Evolutionary conservation across 1,140 invertebrate genomes (phyloP).

Genomic region (Triops cancriformis): DNA sequence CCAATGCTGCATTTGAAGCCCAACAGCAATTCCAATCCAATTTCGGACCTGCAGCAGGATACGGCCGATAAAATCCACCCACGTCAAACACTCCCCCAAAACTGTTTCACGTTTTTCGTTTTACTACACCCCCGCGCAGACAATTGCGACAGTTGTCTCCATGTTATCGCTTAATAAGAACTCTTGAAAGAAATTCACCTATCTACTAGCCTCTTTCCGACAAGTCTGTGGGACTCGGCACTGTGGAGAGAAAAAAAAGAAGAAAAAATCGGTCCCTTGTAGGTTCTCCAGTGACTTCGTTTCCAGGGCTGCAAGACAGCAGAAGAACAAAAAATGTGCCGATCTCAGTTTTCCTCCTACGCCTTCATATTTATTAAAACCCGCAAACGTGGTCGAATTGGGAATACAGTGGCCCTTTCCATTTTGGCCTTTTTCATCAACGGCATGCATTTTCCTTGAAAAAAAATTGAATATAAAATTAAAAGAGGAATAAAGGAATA

Average conservation of each 20-base stretch:
- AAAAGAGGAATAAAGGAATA: too few relatives aligned
- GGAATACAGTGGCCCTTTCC: neutral
- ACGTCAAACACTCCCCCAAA: neutral
- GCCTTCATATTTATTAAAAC: constrained; percentile 3
- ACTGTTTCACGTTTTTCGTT: neutral
- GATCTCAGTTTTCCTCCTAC: constrained; percentile 1
- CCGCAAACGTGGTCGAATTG: neutral
- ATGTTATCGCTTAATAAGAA: constrained; percentile 14
- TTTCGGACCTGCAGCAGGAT: constrained; percentile 23
- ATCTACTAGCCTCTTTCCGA: neutral
- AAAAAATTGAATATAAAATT: too few relatives aligned
- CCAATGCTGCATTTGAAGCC: constrained; percentile 25
- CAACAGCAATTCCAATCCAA: constrained; percentile 23
- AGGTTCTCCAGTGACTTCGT: neutral
- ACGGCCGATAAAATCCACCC: constrained; percentile 26
- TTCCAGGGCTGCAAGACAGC: neutral
- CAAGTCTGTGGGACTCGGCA: neutral
- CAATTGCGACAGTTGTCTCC: neutral
- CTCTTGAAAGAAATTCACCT: constrained; percentile 11
- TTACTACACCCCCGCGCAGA: neutral
- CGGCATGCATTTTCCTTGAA: neutral
- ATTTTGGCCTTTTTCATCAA: neutral
- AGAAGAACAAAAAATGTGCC: neutral
- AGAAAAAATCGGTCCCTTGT: neutral
- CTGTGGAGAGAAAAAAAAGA: neutral